Evolutionary conservation across 1,140 invertebrate species (phyloP).

Genomic region (Saxidomus purpurata): DNA sequence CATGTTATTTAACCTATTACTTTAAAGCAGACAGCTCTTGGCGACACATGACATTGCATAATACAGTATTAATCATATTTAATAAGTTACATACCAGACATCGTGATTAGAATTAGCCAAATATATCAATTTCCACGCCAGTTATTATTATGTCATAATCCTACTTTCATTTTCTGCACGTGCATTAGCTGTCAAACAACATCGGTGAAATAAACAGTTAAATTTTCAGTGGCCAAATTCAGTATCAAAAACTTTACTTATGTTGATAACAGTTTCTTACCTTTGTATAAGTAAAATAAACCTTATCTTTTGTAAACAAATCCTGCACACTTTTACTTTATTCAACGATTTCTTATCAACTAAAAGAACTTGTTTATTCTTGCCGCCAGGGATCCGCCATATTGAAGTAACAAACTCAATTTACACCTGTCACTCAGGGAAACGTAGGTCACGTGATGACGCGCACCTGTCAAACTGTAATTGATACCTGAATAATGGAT

Average conservation of each 20-base stretch:
- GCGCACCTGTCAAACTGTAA: constrained; percentile 60
- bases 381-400: constrained; percentile 61
- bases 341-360: constrained; percentile 38
- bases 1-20: neutral
- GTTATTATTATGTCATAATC: constrained; percentile 24
- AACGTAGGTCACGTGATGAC: constrained; percentile 66
- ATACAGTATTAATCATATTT: neutral
- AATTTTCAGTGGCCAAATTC: constrained; percentile 46
- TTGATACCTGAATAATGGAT: neutral
- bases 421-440: constrained; percentile 60
- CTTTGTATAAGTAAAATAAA: constrained; percentile 45
- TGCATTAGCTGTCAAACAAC: constrained; percentile 60
- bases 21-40: neutral
- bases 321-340: constrained; percentile 57
- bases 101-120: neutral
- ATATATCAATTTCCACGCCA: neutral
- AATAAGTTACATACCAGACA: constrained; percentile 14
- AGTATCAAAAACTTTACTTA: neutral
- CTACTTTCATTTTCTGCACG: constrained; percentile 68
- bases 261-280: constrained; percentile 39
- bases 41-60: neutral
- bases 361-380: constrained; percentile 63
- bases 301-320: constrained; percentile 65
- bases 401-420: constrained; percentile 53
- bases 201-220: neutral